phyloP scores from a whole-genome alignment of 2,113 vertebrate genomes.

The Sturnus vulgaris region DNA sequence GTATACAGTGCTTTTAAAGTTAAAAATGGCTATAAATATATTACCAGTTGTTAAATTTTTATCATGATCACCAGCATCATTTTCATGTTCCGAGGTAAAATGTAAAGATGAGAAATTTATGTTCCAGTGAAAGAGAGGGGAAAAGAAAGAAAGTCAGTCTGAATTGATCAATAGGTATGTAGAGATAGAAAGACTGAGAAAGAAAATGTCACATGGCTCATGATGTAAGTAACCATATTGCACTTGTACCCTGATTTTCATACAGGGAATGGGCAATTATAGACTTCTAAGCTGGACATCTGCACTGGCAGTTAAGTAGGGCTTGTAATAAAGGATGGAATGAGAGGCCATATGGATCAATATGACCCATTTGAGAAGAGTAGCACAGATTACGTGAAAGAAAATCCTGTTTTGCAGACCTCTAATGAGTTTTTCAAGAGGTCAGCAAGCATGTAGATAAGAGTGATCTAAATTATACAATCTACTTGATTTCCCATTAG shows the following conservation, averaged over 20 bases:
- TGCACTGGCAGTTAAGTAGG: background rate
- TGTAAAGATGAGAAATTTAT: background rate
- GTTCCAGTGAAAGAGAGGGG: background rate
- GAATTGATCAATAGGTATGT: background rate
- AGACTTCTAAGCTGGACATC: background rate
- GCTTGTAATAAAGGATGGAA: background rate
- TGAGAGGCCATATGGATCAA: background rate
- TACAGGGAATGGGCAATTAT: background rate
- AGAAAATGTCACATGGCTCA: background rate
- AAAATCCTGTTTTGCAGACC: constrained; percentile 1
- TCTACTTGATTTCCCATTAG: background rate
- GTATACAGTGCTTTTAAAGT: background rate
- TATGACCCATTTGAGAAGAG: background rate
- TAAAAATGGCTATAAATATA: background rate
- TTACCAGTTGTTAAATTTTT: background rate
- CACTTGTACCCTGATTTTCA: background rate
- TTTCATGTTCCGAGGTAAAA: background rate
- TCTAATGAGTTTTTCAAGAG: constrained; percentile 18
- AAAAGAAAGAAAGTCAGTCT: background rate
- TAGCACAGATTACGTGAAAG: background rate
- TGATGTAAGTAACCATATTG: background rate
- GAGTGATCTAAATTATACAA: background rate
- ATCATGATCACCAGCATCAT: background rate
- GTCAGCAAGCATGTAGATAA: background rate
- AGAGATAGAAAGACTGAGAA: background rate